These are phyloP conservation scores for Salmo trutta DNA, from an alignment of 2,797 vertebrate species.

Conservation along the genomic window DNA sequence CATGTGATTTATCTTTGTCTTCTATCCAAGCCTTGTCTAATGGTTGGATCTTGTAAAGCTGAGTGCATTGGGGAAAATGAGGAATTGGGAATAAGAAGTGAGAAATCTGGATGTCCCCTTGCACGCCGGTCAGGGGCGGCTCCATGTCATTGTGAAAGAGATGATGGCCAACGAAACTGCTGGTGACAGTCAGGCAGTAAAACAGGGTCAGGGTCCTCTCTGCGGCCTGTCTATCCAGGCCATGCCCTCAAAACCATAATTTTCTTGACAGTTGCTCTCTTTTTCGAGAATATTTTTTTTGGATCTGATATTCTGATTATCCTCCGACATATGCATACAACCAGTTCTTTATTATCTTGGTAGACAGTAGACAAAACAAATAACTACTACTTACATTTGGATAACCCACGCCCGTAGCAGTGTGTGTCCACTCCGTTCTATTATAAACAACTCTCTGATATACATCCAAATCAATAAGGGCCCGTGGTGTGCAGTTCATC, in stretches of 20 bases:
- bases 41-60: slow-evolving; percentile 60
- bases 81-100: slow-evolving; percentile 87
- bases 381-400: slow-evolving; percentile 29
- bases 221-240: slow-evolving; percentile 55
- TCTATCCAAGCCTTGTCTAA: slow-evolving; percentile 45
- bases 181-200: slow-evolving; percentile 61
- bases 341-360: not conserved
- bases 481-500: not conserved
- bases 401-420: not conserved
- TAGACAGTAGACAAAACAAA: not conserved
- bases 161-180: slow-evolving; percentile 76
- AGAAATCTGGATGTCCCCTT: slow-evolving; percentile 76
- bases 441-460: not conserved
- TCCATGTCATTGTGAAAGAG: slow-evolving; percentile 81
- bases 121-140: slow-evolving; percentile 54
- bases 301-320: slow-evolving; percentile 42
- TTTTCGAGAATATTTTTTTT: slow-evolving; percentile 24
- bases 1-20: slow-evolving; percentile 56
- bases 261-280: slow-evolving; percentile 43
- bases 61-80: slow-evolving; percentile 72
- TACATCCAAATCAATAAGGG: not conserved
- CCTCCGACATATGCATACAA: slow-evolving; percentile 4
- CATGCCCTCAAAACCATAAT: slow-evolving; percentile 34
- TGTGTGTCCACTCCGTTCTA: not conserved
- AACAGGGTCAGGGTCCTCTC: slow-evolving; percentile 29